phyloP scores from a whole-genome alignment of 2,113 vertebrate species.

The Ophthalmolycus amberensis region DNA sequence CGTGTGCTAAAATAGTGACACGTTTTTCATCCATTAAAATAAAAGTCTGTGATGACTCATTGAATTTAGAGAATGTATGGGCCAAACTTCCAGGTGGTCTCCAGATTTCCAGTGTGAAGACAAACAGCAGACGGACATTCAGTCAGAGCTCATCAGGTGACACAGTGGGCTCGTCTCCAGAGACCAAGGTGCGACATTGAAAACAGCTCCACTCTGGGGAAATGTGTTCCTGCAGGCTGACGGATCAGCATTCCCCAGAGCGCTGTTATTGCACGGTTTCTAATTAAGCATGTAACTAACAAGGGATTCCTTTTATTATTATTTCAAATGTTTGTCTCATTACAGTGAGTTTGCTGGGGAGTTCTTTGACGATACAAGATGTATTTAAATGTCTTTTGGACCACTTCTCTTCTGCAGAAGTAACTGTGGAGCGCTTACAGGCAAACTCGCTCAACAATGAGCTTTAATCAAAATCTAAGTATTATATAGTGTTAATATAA shows the following conservation, averaged over 20 bases:
- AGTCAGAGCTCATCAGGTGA: constrained; percentile 21
- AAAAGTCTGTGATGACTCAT: background rate
- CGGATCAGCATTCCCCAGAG: background rate
- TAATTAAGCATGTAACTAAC: background rate
- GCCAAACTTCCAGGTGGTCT: constrained; percentile 35
- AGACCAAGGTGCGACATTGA: constrained; percentile 44
- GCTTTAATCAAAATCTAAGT: background rate
- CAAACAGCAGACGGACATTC: constrained; percentile 20
- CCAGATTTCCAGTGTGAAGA: constrained; percentile 32
- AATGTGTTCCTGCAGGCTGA: constrained; percentile 15
- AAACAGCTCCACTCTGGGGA: constrained; percentile 12
- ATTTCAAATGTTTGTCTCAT: background rate
- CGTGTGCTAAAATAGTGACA: background rate
- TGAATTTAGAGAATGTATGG: background rate
- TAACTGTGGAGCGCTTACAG: background rate
- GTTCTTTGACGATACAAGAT: background rate
- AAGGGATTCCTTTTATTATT: background rate
- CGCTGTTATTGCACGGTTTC: background rate
- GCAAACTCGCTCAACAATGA: background rate
- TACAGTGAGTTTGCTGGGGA: background rate
- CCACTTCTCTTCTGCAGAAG: background rate
- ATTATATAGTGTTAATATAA: background rate
- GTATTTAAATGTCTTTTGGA: background rate
- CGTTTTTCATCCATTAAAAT: constrained; percentile 1
- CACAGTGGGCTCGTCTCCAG: constrained; percentile 23